A percentile compares a stretch with the other conserved stretches of the same genome.
Evolutionary conservation across 2,113 vertebrate genomes (phyloP).

Genomic region (Tympanuchus pallidicinctus): DNA sequence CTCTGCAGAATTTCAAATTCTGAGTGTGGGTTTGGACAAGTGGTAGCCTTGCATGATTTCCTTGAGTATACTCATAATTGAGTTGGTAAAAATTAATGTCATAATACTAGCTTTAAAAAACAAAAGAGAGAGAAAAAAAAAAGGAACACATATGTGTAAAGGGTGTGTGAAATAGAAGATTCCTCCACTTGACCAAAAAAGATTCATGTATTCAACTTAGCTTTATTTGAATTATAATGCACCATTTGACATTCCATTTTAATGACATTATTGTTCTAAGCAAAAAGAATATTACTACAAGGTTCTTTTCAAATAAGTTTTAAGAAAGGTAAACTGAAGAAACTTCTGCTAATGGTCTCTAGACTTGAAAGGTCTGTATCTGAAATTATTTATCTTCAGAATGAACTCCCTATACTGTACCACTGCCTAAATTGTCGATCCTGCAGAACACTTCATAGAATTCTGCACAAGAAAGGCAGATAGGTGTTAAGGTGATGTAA

Average conservation of each 20-base stretch:
- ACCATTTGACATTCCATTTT: not conserved
- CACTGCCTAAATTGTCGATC: not conserved
- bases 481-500: not conserved
- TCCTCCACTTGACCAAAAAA: not conserved
- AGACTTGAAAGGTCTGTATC: not conserved
- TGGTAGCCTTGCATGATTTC: conserved; percentile 2
- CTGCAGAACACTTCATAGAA: not conserved
- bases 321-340: not conserved
- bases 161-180: not conserved
- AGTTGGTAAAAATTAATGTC: conserved; percentile 21
- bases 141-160: not conserved
- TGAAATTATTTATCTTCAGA: not conserved
- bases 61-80: not conserved
- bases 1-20: not conserved
- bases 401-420: not conserved
- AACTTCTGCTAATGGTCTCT: not conserved
- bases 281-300: not conserved
- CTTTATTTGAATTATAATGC: not conserved
- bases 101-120: not conserved
- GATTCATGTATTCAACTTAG: not conserved
- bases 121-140: not conserved
- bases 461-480: not conserved
- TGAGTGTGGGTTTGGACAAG: conserved; percentile 18
- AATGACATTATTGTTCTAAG: not conserved
- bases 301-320: too few relatives aligned